Percentiles rank a stretch among this genome's conserved stretches.
Conservation (phyloP, 2,797 vertebrate species). For the Acridotheres tristis region DNA sequence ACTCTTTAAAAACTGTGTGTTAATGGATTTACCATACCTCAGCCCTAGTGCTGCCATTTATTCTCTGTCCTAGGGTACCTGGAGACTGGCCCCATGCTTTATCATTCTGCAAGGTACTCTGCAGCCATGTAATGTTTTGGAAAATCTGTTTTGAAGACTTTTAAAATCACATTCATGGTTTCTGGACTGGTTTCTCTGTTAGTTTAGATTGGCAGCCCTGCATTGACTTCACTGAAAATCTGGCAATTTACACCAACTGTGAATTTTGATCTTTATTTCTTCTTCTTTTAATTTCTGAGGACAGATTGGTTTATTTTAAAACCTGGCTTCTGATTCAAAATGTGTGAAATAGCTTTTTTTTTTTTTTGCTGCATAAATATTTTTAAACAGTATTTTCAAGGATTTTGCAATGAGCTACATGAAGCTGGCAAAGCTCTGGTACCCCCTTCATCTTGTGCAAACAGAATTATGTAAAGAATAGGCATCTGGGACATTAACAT, state of each 20-base stretch:
- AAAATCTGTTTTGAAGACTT: slow-evolving; percentile 6
- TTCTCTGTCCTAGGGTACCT: background rate
- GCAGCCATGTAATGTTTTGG: background rate
- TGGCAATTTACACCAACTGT: slow-evolving; percentile 54
- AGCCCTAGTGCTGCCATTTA: background rate
- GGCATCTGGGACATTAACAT: background rate
- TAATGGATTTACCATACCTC: background rate
- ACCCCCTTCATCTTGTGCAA: slow-evolving; percentile 40
- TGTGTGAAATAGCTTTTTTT: slow-evolving; percentile 54
- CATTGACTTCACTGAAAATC: slow-evolving; percentile 32
- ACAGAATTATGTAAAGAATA: slow-evolving; percentile 49
- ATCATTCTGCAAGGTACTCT: background rate
- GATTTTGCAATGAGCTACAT: slow-evolving; percentile 55
- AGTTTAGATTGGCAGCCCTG: slow-evolving; percentile 55
- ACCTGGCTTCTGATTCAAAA: slow-evolving; percentile 46
- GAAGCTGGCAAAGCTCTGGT: slow-evolving; percentile 27
- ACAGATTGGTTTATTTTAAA: slow-evolving; percentile 63
- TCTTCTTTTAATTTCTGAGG: slow-evolving; percentile 57
- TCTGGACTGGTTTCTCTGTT: slow-evolving; percentile 17
- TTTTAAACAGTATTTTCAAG: slow-evolving; percentile 62
- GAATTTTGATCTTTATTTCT: slow-evolving; percentile 59
- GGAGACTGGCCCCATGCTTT: background rate
- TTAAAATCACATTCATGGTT: background rate
- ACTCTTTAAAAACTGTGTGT: background rate
- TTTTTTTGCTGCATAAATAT: slow-evolving; percentile 53